Conservation (phyloP, 2,797 vertebrate species). For the Miichthys miiuy region DNA sequence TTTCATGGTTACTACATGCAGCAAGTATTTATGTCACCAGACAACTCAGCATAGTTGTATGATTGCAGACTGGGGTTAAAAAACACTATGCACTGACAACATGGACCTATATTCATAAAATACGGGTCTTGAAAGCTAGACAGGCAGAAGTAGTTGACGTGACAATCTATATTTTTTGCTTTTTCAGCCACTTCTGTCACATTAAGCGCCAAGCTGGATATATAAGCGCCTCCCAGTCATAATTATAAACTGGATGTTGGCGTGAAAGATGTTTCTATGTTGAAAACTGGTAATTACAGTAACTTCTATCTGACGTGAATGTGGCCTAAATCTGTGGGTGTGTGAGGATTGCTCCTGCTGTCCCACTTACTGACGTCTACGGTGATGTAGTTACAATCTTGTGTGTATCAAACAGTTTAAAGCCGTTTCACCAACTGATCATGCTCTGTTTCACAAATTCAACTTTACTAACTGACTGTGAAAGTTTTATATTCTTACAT, state of each 20-base stretch:
- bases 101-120: not conserved
- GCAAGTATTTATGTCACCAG: not conserved
- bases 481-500: not conserved
- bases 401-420: not conserved
- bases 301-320: not conserved
- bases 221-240: not conserved
- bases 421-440: not conserved
- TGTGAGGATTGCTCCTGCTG: not conserved
- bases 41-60: no score
- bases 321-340: not conserved
- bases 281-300: not conserved
- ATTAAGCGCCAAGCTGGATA: not conserved
- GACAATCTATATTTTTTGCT: not conserved
- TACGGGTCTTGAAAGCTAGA: not conserved
- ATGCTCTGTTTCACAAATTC: not conserved
- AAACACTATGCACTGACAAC: not conserved
- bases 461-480: not conserved
- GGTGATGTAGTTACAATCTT: not conserved
- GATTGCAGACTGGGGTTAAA: not conserved
- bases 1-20: not conserved
- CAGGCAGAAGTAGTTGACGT: rapidly evolving
- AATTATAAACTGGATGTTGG: slow-evolving; percentile 18
- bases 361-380: not conserved
- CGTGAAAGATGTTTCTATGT: slow-evolving; percentile 2
- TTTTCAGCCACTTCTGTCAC: not conserved